A percentile compares a stretch with the other conserved stretches of the same genome.
Conservation (phyloP, 1,140 invertebrate genomes). For the Choristoneura fumiferana region DNA sequence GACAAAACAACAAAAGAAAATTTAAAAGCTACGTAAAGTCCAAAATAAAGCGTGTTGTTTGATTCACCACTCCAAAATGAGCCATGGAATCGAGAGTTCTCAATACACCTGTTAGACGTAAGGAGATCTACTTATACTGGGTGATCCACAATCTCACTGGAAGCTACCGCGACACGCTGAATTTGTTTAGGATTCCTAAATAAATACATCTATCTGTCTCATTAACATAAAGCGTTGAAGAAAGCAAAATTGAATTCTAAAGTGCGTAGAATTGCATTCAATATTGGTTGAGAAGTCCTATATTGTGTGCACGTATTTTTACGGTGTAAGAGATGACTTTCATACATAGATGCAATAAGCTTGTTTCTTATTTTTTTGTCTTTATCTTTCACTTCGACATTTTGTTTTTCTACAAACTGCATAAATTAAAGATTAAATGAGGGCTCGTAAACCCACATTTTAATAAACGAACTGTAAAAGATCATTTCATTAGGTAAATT, state of each 20-base stretch:
- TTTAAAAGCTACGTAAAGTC: conserved; percentile 1
- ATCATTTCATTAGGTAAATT: too few relatives aligned
- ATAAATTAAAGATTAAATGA: too few relatives aligned
- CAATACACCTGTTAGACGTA: background rate
- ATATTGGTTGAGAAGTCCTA: background rate
- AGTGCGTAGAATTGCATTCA: background rate
- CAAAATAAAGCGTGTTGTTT: conserved; percentile 8
- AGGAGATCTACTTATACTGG: background rate
- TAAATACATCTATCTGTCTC: background rate
- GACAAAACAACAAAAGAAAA: conserved; percentile 7
- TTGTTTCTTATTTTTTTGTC: too few relatives aligned
- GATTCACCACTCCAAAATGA: background rate
- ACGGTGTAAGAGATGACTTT: background rate
- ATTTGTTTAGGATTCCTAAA: conserved; percentile 15
- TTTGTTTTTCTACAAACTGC: too few relatives aligned
- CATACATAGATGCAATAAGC: too few relatives aligned
- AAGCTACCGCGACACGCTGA: conserved; percentile 7
- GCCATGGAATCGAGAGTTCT: background rate
- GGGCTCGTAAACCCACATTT: too few relatives aligned
- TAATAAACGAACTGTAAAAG: too few relatives aligned
- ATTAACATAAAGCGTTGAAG: background rate
- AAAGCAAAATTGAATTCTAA: background rate
- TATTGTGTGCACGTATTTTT: background rate
- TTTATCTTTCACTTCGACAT: too few relatives aligned
- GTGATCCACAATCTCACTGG: background rate